Evolutionary conservation across 2,797 vertebrate species (phyloP).

Genomic region (Todus mexicanus): DNA sequence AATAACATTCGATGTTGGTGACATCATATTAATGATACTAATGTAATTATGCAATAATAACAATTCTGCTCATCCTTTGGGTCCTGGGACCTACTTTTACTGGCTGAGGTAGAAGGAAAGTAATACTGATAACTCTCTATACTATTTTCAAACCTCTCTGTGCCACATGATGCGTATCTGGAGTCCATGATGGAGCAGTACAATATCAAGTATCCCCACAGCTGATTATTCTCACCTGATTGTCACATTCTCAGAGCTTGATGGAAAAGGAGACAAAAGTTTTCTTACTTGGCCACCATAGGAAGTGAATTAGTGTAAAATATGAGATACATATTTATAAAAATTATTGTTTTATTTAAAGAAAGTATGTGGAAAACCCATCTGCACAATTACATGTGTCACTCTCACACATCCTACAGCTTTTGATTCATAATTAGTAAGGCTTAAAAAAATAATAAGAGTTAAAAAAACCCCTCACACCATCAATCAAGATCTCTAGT

Average conservation of each 20-base stretch:
- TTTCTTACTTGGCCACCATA: background rate
- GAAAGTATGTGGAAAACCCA: constrained; percentile 33
- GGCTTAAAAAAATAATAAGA: background rate
- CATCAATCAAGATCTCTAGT: background rate
- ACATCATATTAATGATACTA: background rate
- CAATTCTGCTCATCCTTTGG: background rate
- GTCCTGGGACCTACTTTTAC: background rate
- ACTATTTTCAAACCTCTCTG: background rate
- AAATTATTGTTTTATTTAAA: constrained; percentile 51
- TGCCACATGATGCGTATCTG: background rate
- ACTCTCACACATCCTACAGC: constrained; percentile 50
- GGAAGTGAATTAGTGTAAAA: background rate
- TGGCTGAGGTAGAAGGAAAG: background rate
- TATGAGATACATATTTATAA: background rate
- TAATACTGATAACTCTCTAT: background rate
- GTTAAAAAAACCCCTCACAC: background rate
- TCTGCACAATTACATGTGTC: constrained; percentile 43
- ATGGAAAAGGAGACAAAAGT: background rate
- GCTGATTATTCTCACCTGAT: background rate
- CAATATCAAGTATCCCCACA: background rate
- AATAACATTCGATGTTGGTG: background rate
- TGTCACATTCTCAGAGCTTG: background rate
- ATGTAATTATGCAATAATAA: background rate
- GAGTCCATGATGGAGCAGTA: background rate
- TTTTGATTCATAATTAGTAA: constrained; percentile 45